Evolutionary conservation across 2,888 invertebrate genomes (phyloP), one percentile per base, ranked within the genome.

Genomic region (Aspidiotus destructor): DNA sequence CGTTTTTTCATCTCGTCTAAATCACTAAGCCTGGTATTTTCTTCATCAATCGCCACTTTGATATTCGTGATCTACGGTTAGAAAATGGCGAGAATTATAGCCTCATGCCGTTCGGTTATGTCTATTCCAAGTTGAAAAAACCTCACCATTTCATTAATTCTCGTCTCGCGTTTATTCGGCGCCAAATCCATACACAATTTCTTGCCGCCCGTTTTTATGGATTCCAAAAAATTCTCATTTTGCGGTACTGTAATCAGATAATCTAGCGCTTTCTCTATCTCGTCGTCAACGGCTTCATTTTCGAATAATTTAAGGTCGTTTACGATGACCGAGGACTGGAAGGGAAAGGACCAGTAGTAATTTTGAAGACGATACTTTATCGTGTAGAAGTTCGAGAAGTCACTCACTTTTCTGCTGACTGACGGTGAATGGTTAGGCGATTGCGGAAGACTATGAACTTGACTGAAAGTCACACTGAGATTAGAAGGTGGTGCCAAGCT

Each of bases 181-280:
- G 85, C 81, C 73, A 90, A 80, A 73, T 84, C 81, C 65, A 83
- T 82, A 76, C 89, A 94, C 70, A 96, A 84, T 75, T 86, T 86
- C 75, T 86, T 87, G 60, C 95, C 94, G 71, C 88, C 86, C 76
- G 89, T 88, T 79, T 95, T 88, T 16, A 96, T 95, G 73, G 88
- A 84, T 69, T 88, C 88, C 81, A 96, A 92, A 73, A 94, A 82
- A 72, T 86, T 86, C 75, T 93, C 92, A 75, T 89, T 87, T 72
- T 82, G 79, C 17, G 69, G 69, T 41, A 62, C 28, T 9, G 62
- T 42, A 40, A 69, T 60, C 42, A 69, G 61, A 57, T 69, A 57
- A 28, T 53, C n/a, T 13, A 69, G 48, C 15, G 69, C 69, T 48
- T 62, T 69, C 40, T 69, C 69, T 11, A 69, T 54, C 48, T 69